Evolutionary conservation across 2,797 vertebrate species (phyloP), one percentile per base, ranked within the genome.

Genomic region (Periophthalmus magnuspinnatus): DNA sequence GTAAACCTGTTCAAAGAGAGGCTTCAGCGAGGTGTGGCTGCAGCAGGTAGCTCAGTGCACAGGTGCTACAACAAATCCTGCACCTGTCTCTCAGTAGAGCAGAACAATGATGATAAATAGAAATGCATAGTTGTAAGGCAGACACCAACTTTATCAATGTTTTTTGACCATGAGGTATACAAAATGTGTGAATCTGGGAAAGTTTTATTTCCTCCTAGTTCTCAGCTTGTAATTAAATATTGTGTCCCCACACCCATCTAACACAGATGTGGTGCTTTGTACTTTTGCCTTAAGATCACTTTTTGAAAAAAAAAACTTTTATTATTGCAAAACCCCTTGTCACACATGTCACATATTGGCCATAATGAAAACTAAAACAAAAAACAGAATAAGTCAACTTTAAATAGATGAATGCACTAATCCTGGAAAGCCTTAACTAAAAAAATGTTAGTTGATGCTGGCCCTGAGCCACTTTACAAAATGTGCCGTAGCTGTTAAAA

Each of bases 1-100:
- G 87, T 81, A 86, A 88, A 76, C 76, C 84, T 81, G 87, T 88
- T 91, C 84, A 81, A 89, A 89, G 90, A 79, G 78, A 80, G 65
- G 63, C 62, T 61, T 78, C 75, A 59, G 70, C 72, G 80, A 90
- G 90, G 90, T 88, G 91, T 85, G 86, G 82, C 84, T 90, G 78
- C 76, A 78, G 78, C 86, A 90, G 87, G 89, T 91, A 91, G 81
- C 78, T 65, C 76, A 82, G 80, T 86, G 84, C 81, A 75, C 92
- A 91, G 90, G 91, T 92, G 91, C 77, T 80, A 79, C 34, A 47
- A 82, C 74, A 84, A 87, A 86, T 73, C 71, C 80, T 82, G 83
- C 89, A 90, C 86, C 89, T 89, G 89, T 72, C 75, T 77, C 67
- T 34, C 67, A 74, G 75, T 60, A 5, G 16, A 10, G 61, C 56